phyloP scores from a whole-genome alignment of 2,797 vertebrate species.

The Oreonectes daqikongensis region DNA sequence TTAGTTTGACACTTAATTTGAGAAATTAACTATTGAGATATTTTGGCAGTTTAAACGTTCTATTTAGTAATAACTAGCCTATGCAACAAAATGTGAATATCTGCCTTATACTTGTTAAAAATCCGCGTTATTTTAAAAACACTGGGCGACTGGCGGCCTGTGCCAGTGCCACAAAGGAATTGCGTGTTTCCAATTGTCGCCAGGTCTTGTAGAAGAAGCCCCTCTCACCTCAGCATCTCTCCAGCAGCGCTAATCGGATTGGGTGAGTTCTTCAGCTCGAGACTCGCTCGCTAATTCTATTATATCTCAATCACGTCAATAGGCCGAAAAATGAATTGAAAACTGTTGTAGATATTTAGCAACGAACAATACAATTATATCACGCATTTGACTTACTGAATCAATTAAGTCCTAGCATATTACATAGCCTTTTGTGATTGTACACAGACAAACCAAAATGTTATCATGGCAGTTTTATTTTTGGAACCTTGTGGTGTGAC shows the following conservation, averaged over 20 bases:
- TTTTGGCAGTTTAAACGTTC: not conserved
- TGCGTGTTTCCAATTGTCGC: slow-evolving; percentile 59
- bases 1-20: not conserved
- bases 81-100: not conserved
- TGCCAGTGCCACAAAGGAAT: not conserved
- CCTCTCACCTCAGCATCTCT: slow-evolving; percentile 33
- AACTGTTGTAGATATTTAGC: not conserved
- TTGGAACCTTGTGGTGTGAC: slow-evolving; percentile 9
- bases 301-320: slow-evolving; percentile 59
- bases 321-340: slow-evolving; percentile 14
- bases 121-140: too few relatives aligned
- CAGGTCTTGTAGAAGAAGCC: slow-evolving; percentile 48
- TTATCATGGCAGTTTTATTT: slow-evolving; percentile 3
- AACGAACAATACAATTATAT: not conserved
- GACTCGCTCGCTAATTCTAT: slow-evolving; percentile 64
- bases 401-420: too few relatives aligned
- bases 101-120: not conserved
- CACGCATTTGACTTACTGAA: not conserved
- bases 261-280: slow-evolving; percentile 63
- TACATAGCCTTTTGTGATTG: too few relatives aligned
- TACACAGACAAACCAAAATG: too few relatives aligned
- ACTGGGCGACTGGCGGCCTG: not conserved
- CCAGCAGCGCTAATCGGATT: slow-evolving; percentile 64
- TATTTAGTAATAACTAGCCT: not conserved
- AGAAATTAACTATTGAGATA: not conserved